These are phyloP conservation scores for Chymomyza procnemis DNA, from an alignment of 2,888 invertebrate genomes.

Conservation along the genomic window DNA sequence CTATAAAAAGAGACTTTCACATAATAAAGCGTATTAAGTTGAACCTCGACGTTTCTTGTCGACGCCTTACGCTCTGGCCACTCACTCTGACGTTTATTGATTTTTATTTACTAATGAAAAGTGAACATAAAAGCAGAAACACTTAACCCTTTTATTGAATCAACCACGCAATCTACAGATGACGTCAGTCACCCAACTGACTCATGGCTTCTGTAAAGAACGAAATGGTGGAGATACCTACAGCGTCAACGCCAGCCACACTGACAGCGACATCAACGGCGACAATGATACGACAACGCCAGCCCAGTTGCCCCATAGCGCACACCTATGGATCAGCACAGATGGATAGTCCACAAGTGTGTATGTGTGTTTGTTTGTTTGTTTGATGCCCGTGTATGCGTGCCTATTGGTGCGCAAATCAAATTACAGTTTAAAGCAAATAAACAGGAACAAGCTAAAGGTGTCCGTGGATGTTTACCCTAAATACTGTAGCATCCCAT, in stretches of 20 bases:
- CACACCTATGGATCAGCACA: neutral
- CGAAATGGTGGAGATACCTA: neutral
- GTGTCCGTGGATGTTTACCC: neutral
- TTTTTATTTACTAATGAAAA: constrained; percentile 69
- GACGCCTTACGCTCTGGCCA: constrained; percentile 13
- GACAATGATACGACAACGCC: neutral
- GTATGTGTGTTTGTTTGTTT: neutral
- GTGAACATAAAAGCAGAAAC: constrained; percentile 57
- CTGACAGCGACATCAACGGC: neutral
- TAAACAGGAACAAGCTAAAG: neutral
- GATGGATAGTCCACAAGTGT: neutral
- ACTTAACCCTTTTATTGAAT: constrained; percentile 67
- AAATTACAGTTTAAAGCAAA: constrained; percentile 39
- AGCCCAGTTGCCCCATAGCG: neutral
- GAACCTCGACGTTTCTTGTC: constrained; percentile 13
- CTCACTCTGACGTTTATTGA: constrained; percentile 46
- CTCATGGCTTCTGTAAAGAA: neutral
- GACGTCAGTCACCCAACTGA: constrained; percentile 59
- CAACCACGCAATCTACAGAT: constrained; percentile 65
- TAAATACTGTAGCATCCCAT: constrained; percentile 5
- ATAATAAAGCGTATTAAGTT: neutral
- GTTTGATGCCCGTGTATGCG: neutral
- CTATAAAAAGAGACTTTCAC: neutral
- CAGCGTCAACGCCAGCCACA: neutral
- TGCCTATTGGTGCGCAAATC: constrained; percentile 14